A percentile compares a stretch with the other conserved stretches of the same genome.
These are phyloP conservation scores for Desmophyllum pertusum DNA, from an alignment of 92 coral and sea anemone species.

Conservation along the genomic window DNA sequence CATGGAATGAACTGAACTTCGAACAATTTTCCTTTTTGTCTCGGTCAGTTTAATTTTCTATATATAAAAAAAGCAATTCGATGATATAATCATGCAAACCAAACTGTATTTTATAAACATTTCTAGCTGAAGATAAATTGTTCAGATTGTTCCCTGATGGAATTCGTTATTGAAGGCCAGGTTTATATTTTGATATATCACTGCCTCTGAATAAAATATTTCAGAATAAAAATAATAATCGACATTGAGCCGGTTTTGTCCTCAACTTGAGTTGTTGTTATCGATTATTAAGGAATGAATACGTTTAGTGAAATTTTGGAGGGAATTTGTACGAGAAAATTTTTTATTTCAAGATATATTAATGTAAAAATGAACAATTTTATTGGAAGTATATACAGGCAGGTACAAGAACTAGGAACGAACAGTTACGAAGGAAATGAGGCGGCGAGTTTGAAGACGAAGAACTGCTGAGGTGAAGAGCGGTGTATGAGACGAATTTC, in stretches of 20 bases:
- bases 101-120: no score
- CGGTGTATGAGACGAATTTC: neutral
- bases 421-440: no score
- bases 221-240: neutral
- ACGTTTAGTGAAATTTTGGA: neutral
- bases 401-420: no score
- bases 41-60: neutral
- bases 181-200: neutral
- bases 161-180: neutral
- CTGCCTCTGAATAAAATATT: neutral
- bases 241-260: no score
- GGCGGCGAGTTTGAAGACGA: neutral
- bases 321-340: neutral
- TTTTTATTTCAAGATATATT: no score
- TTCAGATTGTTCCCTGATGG: neutral
- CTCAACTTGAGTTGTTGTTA: no score
- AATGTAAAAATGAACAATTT: no score
- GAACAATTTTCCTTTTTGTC: neutral
- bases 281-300: neutral
- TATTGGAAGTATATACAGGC: no score
- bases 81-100: no score
- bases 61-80: no score
- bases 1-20: neutral
- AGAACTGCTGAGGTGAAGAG: neutral
- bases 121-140: no score